phyloP scores from a whole-genome alignment of 2,113 vertebrate species.

The Struthio camelus region DNA sequence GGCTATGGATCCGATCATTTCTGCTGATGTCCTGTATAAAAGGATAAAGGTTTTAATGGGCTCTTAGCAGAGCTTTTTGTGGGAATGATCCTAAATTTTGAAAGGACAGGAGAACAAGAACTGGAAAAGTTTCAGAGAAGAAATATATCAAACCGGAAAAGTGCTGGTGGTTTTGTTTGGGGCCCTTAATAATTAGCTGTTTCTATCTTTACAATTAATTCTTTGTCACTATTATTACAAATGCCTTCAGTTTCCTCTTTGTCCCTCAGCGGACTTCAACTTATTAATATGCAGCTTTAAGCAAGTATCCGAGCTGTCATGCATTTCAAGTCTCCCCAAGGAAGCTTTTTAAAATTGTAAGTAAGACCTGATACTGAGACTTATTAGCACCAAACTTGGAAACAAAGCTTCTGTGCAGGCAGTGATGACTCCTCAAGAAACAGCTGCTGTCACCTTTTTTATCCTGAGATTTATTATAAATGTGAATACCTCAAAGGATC shows the following conservation, averaged over 20 bases:
- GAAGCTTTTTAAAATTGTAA: slow-evolving; percentile 58
- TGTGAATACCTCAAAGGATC: slow-evolving; percentile 20
- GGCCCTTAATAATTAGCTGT: neutral
- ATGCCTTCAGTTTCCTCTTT: slow-evolving; percentile 32
- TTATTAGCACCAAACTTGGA: slow-evolving; percentile 46
- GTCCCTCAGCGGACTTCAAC: neutral
- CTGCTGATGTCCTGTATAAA: neutral
- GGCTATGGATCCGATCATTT: neutral
- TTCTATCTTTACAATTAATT: slow-evolving; percentile 49
- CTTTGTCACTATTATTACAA: slow-evolving; percentile 31
- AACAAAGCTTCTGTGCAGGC: slow-evolving; percentile 33
- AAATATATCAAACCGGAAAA: neutral
- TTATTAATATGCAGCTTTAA: slow-evolving; percentile 53
- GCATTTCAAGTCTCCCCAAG: slow-evolving; percentile 57
- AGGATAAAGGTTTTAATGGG: neutral
- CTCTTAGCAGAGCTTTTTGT: neutral
- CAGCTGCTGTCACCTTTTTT: slow-evolving; percentile 42
- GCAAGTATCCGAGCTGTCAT: slow-evolving; percentile 10
- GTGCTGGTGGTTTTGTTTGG: slow-evolving; percentile 16
- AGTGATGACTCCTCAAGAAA: slow-evolving; percentile 35
- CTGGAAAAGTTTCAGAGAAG: neutral
- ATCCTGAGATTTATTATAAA: slow-evolving; percentile 22
- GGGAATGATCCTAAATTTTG: neutral
- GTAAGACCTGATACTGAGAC: slow-evolving; percentile 44
- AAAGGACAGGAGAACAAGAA: neutral